A percentile compares a stretch with the other conserved stretches of the same genome.
These are phyloP conservation scores for Laticauda laticaudata DNA, from an alignment of 2,113 vertebrate species.

Conservation along the genomic window DNA sequence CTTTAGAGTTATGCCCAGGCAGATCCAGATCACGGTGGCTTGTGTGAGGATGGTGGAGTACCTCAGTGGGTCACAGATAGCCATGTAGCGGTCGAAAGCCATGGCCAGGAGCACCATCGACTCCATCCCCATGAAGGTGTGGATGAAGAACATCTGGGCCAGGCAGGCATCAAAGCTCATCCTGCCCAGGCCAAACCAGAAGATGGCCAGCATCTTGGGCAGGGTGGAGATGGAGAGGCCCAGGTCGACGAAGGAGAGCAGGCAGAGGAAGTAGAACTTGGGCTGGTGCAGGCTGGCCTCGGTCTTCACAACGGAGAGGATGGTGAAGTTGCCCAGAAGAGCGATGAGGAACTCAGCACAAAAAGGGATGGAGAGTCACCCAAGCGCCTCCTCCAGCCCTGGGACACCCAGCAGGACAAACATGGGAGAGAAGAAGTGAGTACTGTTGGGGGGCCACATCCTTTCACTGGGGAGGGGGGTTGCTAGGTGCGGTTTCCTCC, in stretches of 20 bases:
- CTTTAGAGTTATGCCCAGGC: neutral
- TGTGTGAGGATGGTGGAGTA: slow-evolving; percentile 27
- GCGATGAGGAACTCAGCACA: neutral
- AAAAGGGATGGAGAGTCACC: slow-evolving; percentile 2
- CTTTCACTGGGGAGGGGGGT: neutral
- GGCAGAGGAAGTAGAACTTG: neutral
- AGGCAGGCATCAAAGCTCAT: slow-evolving; percentile 15
- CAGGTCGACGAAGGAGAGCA: neutral
- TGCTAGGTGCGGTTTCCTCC: neutral
- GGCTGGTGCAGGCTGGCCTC: slow-evolving; percentile 8
- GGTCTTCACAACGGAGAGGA: neutral
- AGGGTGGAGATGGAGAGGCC: neutral
- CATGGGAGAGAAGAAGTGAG: neutral
- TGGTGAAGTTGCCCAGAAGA: neutral
- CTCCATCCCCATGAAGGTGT: slow-evolving; percentile 53
- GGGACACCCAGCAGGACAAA: neutral
- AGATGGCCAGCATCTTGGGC: slow-evolving; percentile 9
- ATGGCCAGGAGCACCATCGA: slow-evolving; percentile 52
- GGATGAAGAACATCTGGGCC: slow-evolving; percentile 64
- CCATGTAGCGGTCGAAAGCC: slow-evolving; percentile 53
- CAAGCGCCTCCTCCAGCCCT: neutral
- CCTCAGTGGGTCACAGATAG: slow-evolving; percentile 23
- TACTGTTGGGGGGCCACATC: neutral
- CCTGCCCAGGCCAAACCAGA: neutral
- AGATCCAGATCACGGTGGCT: neutral